phyloP scores from a whole-genome alignment of 2,113 vertebrate genomes.

The Tachuris rubrigastra region DNA sequence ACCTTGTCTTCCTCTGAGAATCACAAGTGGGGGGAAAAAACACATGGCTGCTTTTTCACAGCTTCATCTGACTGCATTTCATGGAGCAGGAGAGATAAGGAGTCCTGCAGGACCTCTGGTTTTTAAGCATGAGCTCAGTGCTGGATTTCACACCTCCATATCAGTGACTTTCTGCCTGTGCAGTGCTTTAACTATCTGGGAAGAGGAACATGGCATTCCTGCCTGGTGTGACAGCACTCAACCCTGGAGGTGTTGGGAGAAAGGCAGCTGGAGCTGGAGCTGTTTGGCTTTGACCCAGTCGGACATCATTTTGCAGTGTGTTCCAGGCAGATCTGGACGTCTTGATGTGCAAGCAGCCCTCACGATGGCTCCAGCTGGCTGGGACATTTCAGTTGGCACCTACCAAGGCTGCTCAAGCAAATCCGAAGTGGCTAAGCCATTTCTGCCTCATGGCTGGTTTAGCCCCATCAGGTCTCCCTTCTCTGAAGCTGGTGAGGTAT shows the following conservation, averaged over 20 bases:
- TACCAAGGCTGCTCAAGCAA: neutral
- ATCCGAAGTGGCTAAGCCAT: accelerated
- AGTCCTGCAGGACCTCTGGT: neutral
- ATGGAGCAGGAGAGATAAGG: neutral
- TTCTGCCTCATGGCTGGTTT: neutral
- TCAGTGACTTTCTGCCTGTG: neutral
- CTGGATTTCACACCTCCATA: neutral
- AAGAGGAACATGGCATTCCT: neutral
- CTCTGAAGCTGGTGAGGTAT: neutral
- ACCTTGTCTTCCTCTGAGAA: neutral
- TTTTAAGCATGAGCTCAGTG: neutral
- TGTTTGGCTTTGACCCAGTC: neutral
- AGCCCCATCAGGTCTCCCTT: neutral
- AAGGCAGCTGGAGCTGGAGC: neutral
- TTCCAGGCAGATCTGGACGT: neutral
- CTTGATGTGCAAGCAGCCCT: neutral
- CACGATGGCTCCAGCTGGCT: neutral
- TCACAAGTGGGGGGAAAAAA: accelerated
- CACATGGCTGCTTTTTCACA: neutral
- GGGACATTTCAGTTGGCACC: neutral
- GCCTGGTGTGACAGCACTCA: neutral
- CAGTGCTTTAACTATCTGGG: neutral
- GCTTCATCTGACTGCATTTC: neutral
- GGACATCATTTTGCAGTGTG: neutral
- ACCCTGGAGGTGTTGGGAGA: neutral